Base-by-base conservation (phyloP, 2,797 vertebrate species). In the Cossypha dichroa region DNA sequence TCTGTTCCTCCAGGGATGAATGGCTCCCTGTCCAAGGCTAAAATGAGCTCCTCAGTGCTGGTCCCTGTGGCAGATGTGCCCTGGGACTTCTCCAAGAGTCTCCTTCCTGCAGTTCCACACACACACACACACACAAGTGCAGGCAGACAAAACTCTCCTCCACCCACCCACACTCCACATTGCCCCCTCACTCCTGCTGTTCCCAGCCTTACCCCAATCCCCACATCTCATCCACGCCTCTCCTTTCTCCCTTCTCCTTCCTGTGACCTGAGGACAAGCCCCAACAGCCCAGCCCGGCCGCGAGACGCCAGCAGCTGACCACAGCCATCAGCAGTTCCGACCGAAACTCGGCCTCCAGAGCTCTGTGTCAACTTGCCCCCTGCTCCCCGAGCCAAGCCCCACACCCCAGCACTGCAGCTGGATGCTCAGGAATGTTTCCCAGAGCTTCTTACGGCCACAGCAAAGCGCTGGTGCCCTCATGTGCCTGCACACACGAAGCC, bases 391-490 rank as follows among this genome's bases (percentile, higher is more conserved):
- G 83, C 62, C 92, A 92, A 94, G 74, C 23, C 94, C 89, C 91
- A 95, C 84, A 88, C 80, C 92, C 94, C 70, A 56, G 48, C 60
- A 58, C 41, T 51, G 79, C 10, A 58, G 88, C 73, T 91, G 90
- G 89, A 29, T 28, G 85, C 90, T 73, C 66, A 81, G 74, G 70
- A 93, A 90, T 87, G 90, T 25, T 90, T 19, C 73, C 46, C 88
- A 92, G 79, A 2, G 6, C 60, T 60, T 60, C 67, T 29, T 1
- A 20, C 46, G 41, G 82, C 85, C 93, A 73, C 96, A 88, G 94
- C 87, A 94, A 96, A 94, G 95, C 25, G 20, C 69, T 75, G 84
- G 92, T 94, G 95, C 92, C 94, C 92, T 95, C 92, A 41, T 52
- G 69, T 68, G 78, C 94, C 85, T 34, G 82, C 56, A 21, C 4